Conservation (phyloP, 2,113 vertebrate genomes). For the Gyps fulvus region DNA sequence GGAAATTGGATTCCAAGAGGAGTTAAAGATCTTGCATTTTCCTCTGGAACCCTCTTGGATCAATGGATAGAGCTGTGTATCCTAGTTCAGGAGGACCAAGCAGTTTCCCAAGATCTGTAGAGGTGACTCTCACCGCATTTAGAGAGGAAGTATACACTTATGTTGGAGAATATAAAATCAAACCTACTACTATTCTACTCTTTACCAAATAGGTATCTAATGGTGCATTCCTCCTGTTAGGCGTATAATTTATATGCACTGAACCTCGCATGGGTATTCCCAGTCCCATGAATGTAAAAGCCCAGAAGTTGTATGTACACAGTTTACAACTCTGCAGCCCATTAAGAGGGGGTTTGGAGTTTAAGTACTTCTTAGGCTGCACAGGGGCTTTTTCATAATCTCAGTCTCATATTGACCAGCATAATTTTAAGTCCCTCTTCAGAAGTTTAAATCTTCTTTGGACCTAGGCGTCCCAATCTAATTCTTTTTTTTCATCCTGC, state of each 20-base stretch:
- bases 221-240: neutral
- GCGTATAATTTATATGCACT: neutral
- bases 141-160: neutral
- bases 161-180: neutral
- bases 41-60: neutral
- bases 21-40: neutral
- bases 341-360: neutral
- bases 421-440: neutral
- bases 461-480: neutral
- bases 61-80: neutral
- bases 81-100: neutral
- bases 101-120: neutral
- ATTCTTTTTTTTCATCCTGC: neutral
- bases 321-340: neutral
- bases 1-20: neutral
- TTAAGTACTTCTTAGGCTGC: neutral
- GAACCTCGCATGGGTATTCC: neutral
- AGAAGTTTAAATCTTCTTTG: neutral
- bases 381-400: neutral
- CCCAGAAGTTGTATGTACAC: neutral
- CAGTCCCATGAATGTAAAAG: neutral
- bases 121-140: neutral
- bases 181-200: neutral
- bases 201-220: neutral
- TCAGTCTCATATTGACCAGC: neutral